These are phyloP conservation scores for Passer domesticus DNA, from an alignment of 2,113 vertebrate genomes.

Conservation along the genomic window DNA sequence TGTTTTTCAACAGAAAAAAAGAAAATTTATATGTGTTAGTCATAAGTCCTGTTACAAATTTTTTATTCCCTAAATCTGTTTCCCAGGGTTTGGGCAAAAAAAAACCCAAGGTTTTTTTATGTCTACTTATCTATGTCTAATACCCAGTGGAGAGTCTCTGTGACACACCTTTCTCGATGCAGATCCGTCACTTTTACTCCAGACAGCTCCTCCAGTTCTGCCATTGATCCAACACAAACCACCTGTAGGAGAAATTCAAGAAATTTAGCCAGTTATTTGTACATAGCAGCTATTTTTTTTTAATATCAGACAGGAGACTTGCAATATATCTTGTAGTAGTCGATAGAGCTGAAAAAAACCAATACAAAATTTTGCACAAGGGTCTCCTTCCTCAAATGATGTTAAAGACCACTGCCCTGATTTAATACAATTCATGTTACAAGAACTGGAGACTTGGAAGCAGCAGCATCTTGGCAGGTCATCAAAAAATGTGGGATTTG, in stretches of 20 bases:
- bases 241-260: constrained; percentile 74
- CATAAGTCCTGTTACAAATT: background rate
- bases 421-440: background rate
- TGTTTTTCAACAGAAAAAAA: background rate
- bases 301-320: background rate
- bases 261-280: background rate
- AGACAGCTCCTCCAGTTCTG: constrained; percentile 88
- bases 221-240: constrained; percentile 90
- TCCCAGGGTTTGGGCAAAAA: background rate
- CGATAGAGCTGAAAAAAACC: background rate
- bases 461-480: background rate
- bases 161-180: constrained; percentile 90
- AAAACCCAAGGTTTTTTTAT: accelerated
- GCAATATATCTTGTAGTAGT: background rate
- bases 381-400: background rate
- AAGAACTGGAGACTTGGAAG: background rate
- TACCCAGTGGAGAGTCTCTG: background rate
- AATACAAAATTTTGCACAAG: background rate
- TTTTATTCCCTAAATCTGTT: background rate
- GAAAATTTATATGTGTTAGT: background rate
- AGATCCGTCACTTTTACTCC: constrained; percentile 89
- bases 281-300: background rate
- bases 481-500: background rate
- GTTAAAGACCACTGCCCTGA: background rate
- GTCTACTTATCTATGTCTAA: background rate